Evolutionary conservation across 2,797 vertebrate genomes (phyloP).

Genomic region (Malurus leucopterus): DNA sequence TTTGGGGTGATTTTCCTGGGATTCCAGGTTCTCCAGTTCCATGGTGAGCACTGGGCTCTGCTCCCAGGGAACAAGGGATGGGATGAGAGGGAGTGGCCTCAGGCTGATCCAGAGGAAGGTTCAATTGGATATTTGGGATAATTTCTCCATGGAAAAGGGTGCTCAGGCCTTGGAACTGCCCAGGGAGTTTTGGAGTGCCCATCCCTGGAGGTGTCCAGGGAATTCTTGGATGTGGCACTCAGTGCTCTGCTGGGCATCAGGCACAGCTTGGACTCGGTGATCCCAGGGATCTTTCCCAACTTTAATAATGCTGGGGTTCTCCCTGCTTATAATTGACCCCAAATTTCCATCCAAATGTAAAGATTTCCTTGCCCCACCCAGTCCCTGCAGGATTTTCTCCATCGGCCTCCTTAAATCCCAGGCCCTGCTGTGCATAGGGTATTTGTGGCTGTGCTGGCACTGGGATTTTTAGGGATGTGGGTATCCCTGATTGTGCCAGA

Average conservation of each 20-base stretch:
- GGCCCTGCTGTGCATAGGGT: too few species aligned
- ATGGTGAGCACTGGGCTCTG: neutral
- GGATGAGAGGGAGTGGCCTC: accelerated
- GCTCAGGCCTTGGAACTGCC: accelerated
- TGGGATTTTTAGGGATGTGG: accelerated
- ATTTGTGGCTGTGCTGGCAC: accelerated
- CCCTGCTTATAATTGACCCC: accelerated
- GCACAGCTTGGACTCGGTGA: neutral
- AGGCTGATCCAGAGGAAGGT: accelerated
- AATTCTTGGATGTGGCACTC: neutral
- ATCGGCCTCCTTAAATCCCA: neutral
- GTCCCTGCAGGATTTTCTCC: accelerated
- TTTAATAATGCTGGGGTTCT: neutral
- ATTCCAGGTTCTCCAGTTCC: neutral
- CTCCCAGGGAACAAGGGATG: accelerated
- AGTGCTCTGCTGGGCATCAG: accelerated
- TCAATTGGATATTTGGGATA: neutral
- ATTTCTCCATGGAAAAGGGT: neutral
- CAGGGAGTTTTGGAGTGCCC: accelerated
- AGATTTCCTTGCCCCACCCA: neutral
- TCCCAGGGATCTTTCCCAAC: neutral
- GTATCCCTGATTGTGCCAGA: neutral
- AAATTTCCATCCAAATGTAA: neutral
- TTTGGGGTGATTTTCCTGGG: neutral
- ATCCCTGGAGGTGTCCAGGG: neutral